phyloP scores from a whole-genome alignment of 2,888 invertebrate species.

The Dryocosmus kuriphilus region DNA sequence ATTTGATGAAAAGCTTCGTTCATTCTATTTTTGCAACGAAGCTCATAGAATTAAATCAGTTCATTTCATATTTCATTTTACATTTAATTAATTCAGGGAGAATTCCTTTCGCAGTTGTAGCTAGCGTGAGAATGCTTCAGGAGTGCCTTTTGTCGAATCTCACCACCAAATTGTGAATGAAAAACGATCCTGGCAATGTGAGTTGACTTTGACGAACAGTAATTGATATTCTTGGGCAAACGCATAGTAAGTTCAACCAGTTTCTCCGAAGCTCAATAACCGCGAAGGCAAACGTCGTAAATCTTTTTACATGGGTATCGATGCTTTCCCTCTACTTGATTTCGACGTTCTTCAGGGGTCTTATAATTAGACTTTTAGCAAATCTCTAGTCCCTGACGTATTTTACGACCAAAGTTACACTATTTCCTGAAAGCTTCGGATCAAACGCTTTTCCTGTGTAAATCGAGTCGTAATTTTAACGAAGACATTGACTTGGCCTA shows the following conservation, averaged over 20 bases:
- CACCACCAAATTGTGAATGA: constrained; percentile 3
- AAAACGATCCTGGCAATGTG: not conserved
- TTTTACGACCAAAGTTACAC: constrained; percentile 11
- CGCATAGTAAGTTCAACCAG: constrained; percentile 3
- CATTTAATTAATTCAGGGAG: not conserved
- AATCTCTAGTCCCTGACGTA: constrained; percentile 1
- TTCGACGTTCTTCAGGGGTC: constrained; percentile 11
- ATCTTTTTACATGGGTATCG: constrained; percentile 21
- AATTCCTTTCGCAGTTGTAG: not conserved
- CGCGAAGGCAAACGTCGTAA: constrained; percentile 1
- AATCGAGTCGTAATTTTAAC: not conserved
- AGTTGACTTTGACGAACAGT: constrained; percentile 1
- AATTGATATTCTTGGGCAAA: constrained; percentile 10
- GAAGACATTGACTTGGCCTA: not conserved
- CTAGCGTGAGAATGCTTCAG: not conserved
- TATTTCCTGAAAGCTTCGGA: constrained; percentile 22
- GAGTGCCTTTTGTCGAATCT: not conserved
- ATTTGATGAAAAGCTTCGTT: constrained; percentile 1
- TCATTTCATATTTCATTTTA: not conserved
- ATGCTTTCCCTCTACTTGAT: constrained; percentile 20
- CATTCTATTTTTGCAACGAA: not conserved
- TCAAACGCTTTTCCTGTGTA: constrained; percentile 1
- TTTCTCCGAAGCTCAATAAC: constrained; percentile 10
- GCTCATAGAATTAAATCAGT: not conserved
- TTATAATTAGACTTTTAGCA: constrained; percentile 40